Percentiles rank a stretch among this genome's conserved stretches.
Conservation (phyloP, 2,888 invertebrate species). For the Liopterus haemorrhoidalis region DNA sequence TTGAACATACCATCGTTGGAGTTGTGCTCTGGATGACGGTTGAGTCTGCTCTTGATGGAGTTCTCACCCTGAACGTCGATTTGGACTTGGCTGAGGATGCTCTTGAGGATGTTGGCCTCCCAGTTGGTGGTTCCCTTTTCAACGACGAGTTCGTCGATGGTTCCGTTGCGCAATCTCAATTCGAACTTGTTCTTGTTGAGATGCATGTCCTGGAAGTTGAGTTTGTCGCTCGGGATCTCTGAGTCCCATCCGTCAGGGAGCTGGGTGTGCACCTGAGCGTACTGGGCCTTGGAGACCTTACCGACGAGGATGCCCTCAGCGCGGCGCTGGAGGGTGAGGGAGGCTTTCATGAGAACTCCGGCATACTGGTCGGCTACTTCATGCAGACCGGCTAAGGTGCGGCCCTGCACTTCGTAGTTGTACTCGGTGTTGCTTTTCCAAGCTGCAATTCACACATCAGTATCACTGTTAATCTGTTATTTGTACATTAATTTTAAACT, state of each 20-base stretch:
- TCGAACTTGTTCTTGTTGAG: conserved; percentile 56
- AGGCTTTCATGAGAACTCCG: conserved; percentile 52
- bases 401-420: conserved; percentile 51
- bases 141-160: conserved; percentile 54
- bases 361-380: conserved; percentile 51
- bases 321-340: conserved; percentile 51
- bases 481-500: not conserved
- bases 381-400: conserved; percentile 55
- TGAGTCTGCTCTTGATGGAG: conserved; percentile 47
- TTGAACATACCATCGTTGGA: conserved; percentile 55
- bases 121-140: conserved; percentile 52
- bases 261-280: conserved; percentile 47
- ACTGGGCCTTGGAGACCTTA: conserved; percentile 49
- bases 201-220: conserved; percentile 52
- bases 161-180: conserved; percentile 56
- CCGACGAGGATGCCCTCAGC: conserved; percentile 46
- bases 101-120: conserved; percentile 65
- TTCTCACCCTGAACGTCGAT: conserved; percentile 57
- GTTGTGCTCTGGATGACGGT: conserved; percentile 42
- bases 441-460: too few relatives aligned
- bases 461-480: not conserved
- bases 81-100: conserved; percentile 63
- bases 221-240: conserved; percentile 46
- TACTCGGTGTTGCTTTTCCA: conserved; percentile 57
- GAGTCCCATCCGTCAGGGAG: conserved; percentile 49